A percentile compares a stretch with the other conserved stretches of the same genome.
These are phyloP conservation scores for Delphinapterus leucas DNA, from an alignment of 2,113 vertebrate genomes.

Conservation along the genomic window DNA sequence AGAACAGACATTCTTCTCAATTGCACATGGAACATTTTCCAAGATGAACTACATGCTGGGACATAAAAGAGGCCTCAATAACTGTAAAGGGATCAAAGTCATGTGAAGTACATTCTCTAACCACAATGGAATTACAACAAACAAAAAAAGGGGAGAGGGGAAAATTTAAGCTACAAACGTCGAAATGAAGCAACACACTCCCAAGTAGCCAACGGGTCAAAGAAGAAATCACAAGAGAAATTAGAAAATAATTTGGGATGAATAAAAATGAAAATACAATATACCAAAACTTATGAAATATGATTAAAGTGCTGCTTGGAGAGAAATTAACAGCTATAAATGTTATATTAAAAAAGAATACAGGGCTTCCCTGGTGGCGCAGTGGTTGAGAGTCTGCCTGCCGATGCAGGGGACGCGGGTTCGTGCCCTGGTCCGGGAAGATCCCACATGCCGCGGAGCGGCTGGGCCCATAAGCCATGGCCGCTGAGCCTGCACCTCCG, in stretches of 20 bases:
- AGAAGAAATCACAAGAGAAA: not conserved
- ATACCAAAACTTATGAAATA: not conserved
- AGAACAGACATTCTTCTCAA: not conserved
- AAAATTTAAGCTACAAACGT: not conserved
- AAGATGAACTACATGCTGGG: not conserved
- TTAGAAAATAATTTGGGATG: not conserved
- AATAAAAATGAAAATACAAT: not conserved
- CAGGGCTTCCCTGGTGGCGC: not conserved
- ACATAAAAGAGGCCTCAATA: not conserved
- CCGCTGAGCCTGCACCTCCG: no score
- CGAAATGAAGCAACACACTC: constrained; percentile 3
- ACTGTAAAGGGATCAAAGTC: not conserved
- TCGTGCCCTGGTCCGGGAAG: no score
- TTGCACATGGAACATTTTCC: not conserved
- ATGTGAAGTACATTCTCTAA: not conserved
- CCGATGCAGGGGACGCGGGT: no score
- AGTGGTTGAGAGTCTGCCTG: no score
- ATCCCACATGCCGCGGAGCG: no score
- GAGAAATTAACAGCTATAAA: not conserved
- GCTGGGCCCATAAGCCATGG: no score
- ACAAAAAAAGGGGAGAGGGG: not conserved
- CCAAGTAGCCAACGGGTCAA: not conserved
- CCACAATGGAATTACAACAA: not conserved
- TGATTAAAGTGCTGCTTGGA: not conserved
- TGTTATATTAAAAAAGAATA: not conserved